phyloP scores from a whole-genome alignment of 1,140 invertebrate genomes.

The Riptortus pedestris region DNA sequence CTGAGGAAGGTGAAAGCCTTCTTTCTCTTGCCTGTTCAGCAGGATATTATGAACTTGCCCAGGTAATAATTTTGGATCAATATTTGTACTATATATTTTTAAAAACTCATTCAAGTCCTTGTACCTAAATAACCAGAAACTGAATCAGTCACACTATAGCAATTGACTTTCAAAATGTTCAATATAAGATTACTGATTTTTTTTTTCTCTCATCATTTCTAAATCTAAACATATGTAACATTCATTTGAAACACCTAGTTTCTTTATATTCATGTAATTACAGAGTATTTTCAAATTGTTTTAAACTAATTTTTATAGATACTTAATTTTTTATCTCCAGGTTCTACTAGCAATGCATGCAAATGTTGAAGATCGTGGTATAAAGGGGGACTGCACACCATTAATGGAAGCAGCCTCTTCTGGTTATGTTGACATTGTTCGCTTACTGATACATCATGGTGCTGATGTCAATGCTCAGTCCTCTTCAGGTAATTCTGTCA shows the following conservation, averaged over 20 bases:
- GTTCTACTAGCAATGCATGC: slow-evolving; percentile 92
- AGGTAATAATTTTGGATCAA: slow-evolving; percentile 48
- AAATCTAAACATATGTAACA: no score
- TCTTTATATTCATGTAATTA: no score
- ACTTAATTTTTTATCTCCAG: slow-evolving; percentile 38
- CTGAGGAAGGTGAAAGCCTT: slow-evolving; percentile 84
- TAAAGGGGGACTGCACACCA: slow-evolving; percentile 91
- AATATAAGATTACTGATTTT: no score
- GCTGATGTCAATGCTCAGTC: slow-evolving; percentile 95
- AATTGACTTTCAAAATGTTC: no score
- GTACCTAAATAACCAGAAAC: no score
- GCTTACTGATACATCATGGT: slow-evolving; percentile 78
- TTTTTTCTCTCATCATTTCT: no score
- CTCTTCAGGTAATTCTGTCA: slow-evolving; percentile 57
- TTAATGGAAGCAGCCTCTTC: slow-evolving; percentile 93
- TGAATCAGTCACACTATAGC: no score
- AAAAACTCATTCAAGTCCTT: no score
- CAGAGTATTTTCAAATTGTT: no score
- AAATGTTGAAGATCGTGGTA: slow-evolving; percentile 91
- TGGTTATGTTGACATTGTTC: slow-evolving; percentile 89
- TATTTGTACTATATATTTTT: background rate
- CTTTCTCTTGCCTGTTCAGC: slow-evolving; percentile 85
- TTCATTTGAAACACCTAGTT: no score
- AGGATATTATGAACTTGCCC: slow-evolving; percentile 85
- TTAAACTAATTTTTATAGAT: no score